A percentile compares a stretch with the other conserved stretches of the same genome.
Evolutionary conservation across 2,888 invertebrate species (phyloP).

Genomic region (Andrena minutula): DNA sequence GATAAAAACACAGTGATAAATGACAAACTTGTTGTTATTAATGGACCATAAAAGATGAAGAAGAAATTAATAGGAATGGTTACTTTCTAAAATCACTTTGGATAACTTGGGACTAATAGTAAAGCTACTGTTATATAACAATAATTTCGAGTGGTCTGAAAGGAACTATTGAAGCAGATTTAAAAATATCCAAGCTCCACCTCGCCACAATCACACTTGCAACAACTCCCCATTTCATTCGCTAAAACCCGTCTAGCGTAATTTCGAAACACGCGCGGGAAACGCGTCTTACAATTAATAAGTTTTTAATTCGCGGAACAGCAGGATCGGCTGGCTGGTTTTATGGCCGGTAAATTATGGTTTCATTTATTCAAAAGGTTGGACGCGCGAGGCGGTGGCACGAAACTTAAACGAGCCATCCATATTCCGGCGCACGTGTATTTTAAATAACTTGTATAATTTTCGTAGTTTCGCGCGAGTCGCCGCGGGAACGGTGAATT

Average conservation of each 20-base stretch:
- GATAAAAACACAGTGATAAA: too few species aligned
- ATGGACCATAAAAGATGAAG: too few species aligned
- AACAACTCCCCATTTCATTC: background rate
- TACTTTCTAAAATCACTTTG: too few species aligned
- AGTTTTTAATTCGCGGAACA: constrained; percentile 37
- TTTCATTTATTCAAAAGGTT: constrained; percentile 46
- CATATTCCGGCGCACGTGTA: constrained; percentile 34
- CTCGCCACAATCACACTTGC: background rate
- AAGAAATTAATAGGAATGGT: too few species aligned
- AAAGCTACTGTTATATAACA: too few species aligned
- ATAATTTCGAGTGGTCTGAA: too few species aligned
- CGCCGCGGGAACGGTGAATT: constrained; percentile 17
- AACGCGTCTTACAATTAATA: constrained; percentile 27
- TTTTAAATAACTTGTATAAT: constrained; percentile 42
- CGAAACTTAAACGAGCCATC: constrained; percentile 33
- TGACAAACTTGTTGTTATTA: too few species aligned
- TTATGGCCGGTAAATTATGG: constrained; percentile 33
- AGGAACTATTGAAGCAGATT: too few species aligned
- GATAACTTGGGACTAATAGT: too few species aligned
- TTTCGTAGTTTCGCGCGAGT: constrained; percentile 15
- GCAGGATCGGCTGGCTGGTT: constrained; percentile 13
- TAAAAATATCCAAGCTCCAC: too few species aligned
- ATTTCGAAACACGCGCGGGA: background rate
- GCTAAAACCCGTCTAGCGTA: background rate
- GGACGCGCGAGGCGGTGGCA: constrained; percentile 12